Conservation (phyloP, 2,888 invertebrate genomes). For the Spodoptera picta region DNA sequence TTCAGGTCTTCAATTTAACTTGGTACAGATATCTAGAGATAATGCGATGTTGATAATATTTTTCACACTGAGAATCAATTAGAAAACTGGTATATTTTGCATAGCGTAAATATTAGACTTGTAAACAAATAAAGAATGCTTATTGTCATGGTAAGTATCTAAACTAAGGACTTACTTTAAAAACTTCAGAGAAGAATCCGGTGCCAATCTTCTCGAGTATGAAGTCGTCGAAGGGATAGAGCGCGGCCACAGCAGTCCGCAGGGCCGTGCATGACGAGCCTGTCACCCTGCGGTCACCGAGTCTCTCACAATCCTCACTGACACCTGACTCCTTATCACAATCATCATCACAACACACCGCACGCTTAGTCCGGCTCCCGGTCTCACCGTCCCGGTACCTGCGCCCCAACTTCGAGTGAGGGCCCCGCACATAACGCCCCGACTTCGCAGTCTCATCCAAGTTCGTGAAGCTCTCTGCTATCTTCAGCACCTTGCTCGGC, state of each 20-base stretch:
- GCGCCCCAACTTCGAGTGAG: constrained; percentile 79
- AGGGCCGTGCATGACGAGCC: constrained; percentile 95
- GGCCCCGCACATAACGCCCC: constrained; percentile 82
- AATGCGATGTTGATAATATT: too few species aligned
- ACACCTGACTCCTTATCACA: constrained; percentile 86
- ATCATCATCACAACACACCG: constrained; percentile 84
- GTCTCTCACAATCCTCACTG: constrained; percentile 83
- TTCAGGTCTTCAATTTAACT: too few species aligned
- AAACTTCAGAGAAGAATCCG: constrained; percentile 99
- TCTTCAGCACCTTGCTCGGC: constrained; percentile 86
- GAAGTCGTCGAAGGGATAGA: constrained; percentile 98
- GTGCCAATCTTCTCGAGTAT: constrained; percentile 96
- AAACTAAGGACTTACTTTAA: constrained; percentile 92
- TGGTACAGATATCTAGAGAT: too few species aligned
- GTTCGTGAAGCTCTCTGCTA: constrained; percentile 87
- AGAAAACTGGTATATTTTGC: too few species aligned
- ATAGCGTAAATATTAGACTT: too few species aligned
- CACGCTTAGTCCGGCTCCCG: constrained; percentile 73
- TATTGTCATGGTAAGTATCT: not conserved
- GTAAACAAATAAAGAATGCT: not conserved
- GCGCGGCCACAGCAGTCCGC: constrained; percentile 96
- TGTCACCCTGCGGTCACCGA: constrained; percentile 82
- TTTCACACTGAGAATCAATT: too few species aligned
- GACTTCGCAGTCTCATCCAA: constrained; percentile 85
- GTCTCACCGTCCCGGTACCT: constrained; percentile 76